phyloP scores from a whole-genome alignment of 2,797 vertebrate genomes.

The Onychomys torridus region DNA sequence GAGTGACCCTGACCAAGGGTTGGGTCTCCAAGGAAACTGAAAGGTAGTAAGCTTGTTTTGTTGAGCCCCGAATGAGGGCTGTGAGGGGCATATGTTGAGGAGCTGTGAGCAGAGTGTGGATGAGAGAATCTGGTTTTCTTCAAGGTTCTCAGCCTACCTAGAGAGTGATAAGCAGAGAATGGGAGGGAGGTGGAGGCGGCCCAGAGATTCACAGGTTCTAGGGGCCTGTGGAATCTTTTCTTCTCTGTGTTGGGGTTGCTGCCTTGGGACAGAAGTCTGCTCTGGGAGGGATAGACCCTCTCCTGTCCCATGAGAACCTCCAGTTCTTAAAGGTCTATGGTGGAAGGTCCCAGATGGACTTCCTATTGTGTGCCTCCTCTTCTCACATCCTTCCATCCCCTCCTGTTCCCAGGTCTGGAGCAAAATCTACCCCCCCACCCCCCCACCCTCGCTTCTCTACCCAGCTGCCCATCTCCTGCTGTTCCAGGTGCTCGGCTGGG shows the following conservation, averaged over 20 bases:
- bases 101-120: background rate
- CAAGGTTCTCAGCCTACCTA: background rate
- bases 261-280: background rate
- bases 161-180: background rate
- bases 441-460: no score
- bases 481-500: background rate
- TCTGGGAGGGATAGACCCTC: background rate
- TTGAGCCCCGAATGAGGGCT: background rate
- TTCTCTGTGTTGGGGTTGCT: background rate
- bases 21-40: background rate
- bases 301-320: background rate
- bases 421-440: background rate
- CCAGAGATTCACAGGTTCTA: background rate
- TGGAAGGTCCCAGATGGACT: background rate
- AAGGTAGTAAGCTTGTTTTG: background rate
- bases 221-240: no score
- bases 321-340: background rate
- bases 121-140: background rate
- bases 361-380: no score
- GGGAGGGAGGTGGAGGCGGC: background rate
- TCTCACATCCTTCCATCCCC: fast-evolving
- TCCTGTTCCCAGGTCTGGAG: background rate
- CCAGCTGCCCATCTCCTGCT: background rate
- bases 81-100: background rate
- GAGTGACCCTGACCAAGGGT: background rate